Base-by-base conservation (phyloP, 2,113 vertebrate species). In the Benitochromis conjunctus region DNA sequence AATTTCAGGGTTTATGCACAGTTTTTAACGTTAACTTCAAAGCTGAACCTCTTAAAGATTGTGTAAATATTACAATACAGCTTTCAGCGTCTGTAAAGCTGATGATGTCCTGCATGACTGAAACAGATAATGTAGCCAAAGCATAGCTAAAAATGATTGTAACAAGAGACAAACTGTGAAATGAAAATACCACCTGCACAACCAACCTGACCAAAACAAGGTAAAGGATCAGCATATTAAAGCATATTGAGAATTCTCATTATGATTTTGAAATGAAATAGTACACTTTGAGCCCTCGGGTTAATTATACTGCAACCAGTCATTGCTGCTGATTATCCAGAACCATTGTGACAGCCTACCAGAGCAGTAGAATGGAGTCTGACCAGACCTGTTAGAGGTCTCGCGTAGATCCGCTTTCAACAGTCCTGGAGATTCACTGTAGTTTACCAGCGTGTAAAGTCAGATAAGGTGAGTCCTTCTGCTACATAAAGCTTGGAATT, bases 331-430 rank as follows among this genome's bases (percentile, higher is more conserved):
- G 58, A 58, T 66, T 46, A 19, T 80, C 69, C 51, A 80, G 78
- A 55, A 83, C n/a, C 3, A 82, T 24, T n/a, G 14, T 43, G 24
- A 3, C 36, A 89, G 13, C 95, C 89, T 95, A 96, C 95, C 95
- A 79, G 90, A 90, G 84, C 79, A 91, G 90, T 56, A 74, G 87
- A 91, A 71, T 29, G 19, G 29, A 57, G 78, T 94, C 86, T 56
- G 9, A 82, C 46, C 86, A 82, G 88, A 89, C 79, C 82, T 74
- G 85, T 82, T 21, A 56, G 81, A 82, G 13, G 79, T 54, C 48
- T 80, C 48, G 66, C 6, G 79, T 80, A 76, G 92, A 85, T 92
- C 83, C 82, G 3, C 80, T 92, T 8, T 85, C 31, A 57, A 9
- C 54, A 84, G 80, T 79, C 66, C 48, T 51, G 62, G 12, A 82